Evolutionary conservation across 92 coral and sea anemone genomes (phyloP).

Genomic region (Actinernus sp.): DNA sequence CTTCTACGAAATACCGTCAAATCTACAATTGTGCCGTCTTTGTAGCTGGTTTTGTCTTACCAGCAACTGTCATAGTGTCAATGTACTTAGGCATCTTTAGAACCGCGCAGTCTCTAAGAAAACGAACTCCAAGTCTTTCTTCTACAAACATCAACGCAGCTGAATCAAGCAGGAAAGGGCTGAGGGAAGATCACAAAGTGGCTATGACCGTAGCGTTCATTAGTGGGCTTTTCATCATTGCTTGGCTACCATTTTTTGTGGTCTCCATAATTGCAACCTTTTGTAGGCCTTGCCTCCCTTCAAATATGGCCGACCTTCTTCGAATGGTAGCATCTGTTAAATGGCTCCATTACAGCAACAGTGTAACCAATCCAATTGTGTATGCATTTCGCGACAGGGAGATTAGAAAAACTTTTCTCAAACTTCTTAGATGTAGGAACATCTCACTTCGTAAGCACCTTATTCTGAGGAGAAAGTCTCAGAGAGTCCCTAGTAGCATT

Average conservation of each 20-base stretch:
- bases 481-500: too few relatives aligned
- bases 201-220: conserved; percentile 57
- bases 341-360: conserved; percentile 68
- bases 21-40: conserved; percentile 21
- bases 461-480: too few relatives aligned
- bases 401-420: conserved; percentile 54
- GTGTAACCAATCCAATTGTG: conserved; percentile 64
- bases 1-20: conserved; percentile 11
- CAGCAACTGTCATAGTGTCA: conserved; percentile 16
- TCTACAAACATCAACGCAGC: background rate
- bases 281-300: too few relatives aligned
- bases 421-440: conserved; percentile 56
- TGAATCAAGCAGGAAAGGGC: conserved; percentile 7
- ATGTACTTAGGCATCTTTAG: conserved; percentile 53
- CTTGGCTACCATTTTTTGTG: conserved; percentile 87
- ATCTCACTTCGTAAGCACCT: too few relatives aligned
- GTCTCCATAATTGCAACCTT: conserved; percentile 56
- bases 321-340: conserved; percentile 17
- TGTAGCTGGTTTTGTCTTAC: conserved; percentile 36
- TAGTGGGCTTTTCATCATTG: conserved; percentile 39
- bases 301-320: background rate
- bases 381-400: conserved; percentile 69
- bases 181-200: conserved; percentile 45
- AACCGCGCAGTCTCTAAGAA: conserved; percentile 40
- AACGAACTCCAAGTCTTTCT: conserved; percentile 43